Evolutionary conservation across 2,888 invertebrate genomes (phyloP).

Genomic region (Gymnoscelis rufifasciata): DNA sequence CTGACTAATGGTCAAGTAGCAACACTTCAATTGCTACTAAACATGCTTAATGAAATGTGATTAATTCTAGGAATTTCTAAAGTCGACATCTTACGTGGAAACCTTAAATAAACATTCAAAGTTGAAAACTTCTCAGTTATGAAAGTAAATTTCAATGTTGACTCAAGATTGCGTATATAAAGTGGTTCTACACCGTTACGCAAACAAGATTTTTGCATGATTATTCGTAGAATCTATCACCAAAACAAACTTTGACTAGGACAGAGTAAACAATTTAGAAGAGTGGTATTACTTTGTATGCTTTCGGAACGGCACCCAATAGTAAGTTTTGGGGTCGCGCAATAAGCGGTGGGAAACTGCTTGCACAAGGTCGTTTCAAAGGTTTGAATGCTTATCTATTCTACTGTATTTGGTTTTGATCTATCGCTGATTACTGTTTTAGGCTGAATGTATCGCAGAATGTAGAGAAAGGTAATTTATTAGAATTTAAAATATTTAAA

Average conservation of each 20-base stretch:
- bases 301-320: conserved; percentile 8
- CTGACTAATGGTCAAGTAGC: no score
- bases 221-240: conserved; percentile 31
- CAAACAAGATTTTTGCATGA: conserved; percentile 18
- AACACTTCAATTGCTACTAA: no score
- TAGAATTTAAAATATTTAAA: no score
- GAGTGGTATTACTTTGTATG: conserved; percentile 29
- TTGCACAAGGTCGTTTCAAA: not conserved
- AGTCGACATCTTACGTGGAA: no score
- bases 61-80: no score
- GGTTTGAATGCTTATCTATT: not conserved
- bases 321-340: not conserved
- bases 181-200: conserved; percentile 3
- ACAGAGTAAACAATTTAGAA: conserved; percentile 35
- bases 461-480: no score
- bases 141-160: conserved; percentile 4
- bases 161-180: conserved; percentile 6
- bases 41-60: no score
- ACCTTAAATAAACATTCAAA: not conserved
- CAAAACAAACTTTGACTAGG: conserved; percentile 37
- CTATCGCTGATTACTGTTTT: no score
- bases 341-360: conserved; percentile 1
- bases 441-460: no score
- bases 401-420: no score
- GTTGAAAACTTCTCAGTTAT: not conserved